These are phyloP conservation scores for Motacilla alba DNA, from an alignment of 2,113 vertebrate species.

Conservation along the genomic window DNA sequence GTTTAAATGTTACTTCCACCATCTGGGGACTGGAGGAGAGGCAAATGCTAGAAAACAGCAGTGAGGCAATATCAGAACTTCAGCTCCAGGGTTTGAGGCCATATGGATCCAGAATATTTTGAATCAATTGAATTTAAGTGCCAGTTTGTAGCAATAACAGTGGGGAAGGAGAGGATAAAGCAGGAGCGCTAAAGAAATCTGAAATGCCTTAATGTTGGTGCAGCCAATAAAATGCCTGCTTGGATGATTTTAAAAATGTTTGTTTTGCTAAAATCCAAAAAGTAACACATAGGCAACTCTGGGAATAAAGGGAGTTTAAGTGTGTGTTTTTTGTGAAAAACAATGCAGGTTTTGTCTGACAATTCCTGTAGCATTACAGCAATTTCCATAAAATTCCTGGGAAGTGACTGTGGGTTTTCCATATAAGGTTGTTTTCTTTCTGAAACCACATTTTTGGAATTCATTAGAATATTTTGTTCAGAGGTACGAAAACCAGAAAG, in stretches of 20 bases:
- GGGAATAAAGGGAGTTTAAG: conserved; percentile 28
- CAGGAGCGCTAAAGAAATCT: conserved; percentile 69
- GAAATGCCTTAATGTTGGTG: conserved; percentile 54
- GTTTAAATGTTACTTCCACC: conserved; percentile 97
- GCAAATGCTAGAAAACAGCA: conserved; percentile 85
- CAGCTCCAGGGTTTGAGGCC: conserved; percentile 90
- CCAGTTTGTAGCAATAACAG: conserved; percentile 77
- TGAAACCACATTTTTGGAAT: neutral
- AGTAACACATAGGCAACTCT: conserved; percentile 8
- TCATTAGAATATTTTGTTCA: neutral
- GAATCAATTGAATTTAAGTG: conserved; percentile 84
- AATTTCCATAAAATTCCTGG: neutral
- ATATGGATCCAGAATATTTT: conserved; percentile 91
- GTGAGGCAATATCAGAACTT: conserved; percentile 84
- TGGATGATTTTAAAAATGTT: conserved; percentile 67
- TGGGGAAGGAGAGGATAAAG: conserved; percentile 71
- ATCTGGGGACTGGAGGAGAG: conserved; percentile 96
- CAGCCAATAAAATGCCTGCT: conserved; percentile 61
- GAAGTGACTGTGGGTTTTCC: neutral
- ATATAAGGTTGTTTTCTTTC: neutral
- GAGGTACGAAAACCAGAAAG: neutral
- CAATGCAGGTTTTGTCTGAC: neutral
- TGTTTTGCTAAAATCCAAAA: conserved; percentile 60
- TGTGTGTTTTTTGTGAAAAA: neutral
- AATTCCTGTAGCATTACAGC: neutral